Evolutionary conservation across 2,797 vertebrate genomes (phyloP).

Genomic region (Uromys caudimaculatus): DNA sequence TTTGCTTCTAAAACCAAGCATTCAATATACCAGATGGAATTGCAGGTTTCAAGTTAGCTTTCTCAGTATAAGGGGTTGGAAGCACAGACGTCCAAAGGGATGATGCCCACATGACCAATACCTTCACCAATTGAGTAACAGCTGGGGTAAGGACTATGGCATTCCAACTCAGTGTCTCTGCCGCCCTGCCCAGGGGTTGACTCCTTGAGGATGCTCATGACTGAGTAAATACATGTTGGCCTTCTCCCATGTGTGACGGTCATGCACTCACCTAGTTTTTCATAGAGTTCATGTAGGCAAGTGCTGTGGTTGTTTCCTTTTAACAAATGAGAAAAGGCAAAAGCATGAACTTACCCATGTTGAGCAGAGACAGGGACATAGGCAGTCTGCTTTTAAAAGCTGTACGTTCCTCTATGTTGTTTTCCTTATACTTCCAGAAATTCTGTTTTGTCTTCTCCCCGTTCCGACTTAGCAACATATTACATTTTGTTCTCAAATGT

Average conservation of each 20-base stretch:
- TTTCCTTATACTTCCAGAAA: neutral
- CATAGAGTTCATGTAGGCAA: fast-evolving
- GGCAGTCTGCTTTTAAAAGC: neutral
- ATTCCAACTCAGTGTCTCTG: too few relatives aligned
- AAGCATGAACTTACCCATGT: fast-evolving
- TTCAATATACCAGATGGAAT: neutral
- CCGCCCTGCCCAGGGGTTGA: fast-evolving
- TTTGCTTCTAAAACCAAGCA: neutral
- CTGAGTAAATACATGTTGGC: neutral
- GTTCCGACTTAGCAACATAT: neutral
- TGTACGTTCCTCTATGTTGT: neutral
- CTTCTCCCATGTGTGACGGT: fast-evolving
- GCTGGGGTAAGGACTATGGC: neutral
- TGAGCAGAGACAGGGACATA: neutral
- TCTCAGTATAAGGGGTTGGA: neutral
- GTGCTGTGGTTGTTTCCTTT: neutral
- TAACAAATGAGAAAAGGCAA: neutral
- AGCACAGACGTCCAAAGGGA: neutral
- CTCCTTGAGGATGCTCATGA: too few relatives aligned
- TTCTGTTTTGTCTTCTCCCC: neutral
- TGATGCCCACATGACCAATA: neutral
- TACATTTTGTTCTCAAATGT: neutral
- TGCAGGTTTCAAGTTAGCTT: neutral
- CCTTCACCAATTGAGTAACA: fast-evolving
- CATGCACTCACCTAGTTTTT: neutral